Evolutionary conservation across 2,888 invertebrate species (phyloP), one percentile per base, ranked within the genome.

Genomic region (Drosophila monieri): DNA sequence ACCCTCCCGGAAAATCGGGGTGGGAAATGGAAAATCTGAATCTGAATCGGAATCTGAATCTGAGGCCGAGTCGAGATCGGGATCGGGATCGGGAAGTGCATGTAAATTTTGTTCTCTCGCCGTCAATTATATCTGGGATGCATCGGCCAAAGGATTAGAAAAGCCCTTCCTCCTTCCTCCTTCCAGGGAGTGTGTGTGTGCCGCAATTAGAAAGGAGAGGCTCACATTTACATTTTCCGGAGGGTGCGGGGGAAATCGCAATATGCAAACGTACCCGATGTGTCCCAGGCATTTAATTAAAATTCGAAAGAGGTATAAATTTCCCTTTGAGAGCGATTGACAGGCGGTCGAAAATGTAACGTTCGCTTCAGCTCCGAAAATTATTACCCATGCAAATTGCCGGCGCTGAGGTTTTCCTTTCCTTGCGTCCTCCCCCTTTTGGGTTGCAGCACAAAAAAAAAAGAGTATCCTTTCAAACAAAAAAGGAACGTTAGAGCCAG

Each of bases 301-400:
- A 84, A 88, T 77, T 86, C 71, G 61, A 79, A 73, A 73, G 75
- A 88, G 85, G 83, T 85, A 88, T 88, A 85, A 73, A 84, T 86
- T 84, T 88, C 79, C 69, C 76, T 73, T 77, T 78, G 85, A 83
- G 69, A 57, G 52, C 85, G 84, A 83, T 85, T 85, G 85, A 87
- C 88, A 87, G 83, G 74, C 77, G 73, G 52, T 78, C 77, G 85
- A 62, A 72, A 80, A 71, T 70, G 73, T 77, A 75, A 62, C 73
- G 62, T 65, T 65, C 54, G 67, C 78, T 61, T 37, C 30, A 41
- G 65, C 44, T 44, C 64, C 72, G 65, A 77, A 84, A 80, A 85
- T 85, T 85, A 85, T 85, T 87, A 88, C 77, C 85, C 85, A 85
- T 85, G 85, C 85, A 85, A 85, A 85, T 85, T 85, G 88, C 70